Evolutionary conservation across 2,888 invertebrate species (phyloP), one percentile per base, ranked within the genome.

Genomic region (Caenorhabditis uteleia): DNA sequence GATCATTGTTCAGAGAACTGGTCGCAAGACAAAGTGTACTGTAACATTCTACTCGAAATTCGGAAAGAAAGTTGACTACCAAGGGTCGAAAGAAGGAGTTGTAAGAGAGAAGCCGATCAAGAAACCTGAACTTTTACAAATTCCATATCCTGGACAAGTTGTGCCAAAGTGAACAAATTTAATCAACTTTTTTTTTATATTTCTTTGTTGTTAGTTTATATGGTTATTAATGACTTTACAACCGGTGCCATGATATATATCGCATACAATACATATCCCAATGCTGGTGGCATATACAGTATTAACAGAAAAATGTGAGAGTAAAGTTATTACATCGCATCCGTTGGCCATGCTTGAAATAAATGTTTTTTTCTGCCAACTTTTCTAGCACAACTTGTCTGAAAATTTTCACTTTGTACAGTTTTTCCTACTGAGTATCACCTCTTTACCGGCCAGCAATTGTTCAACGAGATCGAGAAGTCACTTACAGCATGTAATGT

Each of bases 31-130:
- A 1, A 25, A 68, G 36, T 60, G 67, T 25, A 51, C 55, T 16
- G 79, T 82, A 3, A 81, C 78, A 1, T 81, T 81, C 61, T 74
- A 73, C 58, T 72, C 78, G 7, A 79, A 81, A 53, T 82, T 68
- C 59, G 81, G 81, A 12, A 44, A 66, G 33, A 78, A 74, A 50
- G 57, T 78, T 2, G 77, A 79, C 54, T 78, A 78, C 48, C 44
- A 59, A 1, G 70, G 67, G n/a, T 53, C 48, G 3, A 74, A 68
- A 48, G 48, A n/a, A n/a, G n/a, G n/a, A n/a, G n/a, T n/a, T n/a
- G n/a, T n/a, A n/a, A n/a, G n/a, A n/a, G n/a, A n/a, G n/a, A n/a
- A n/a, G n/a, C n/a, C n/a, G n/a, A n/a, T n/a, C n/a, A n/a, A n/a
- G n/a, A n/a, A n/a, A n/a, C n/a, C n/a, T n/a, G n/a, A n/a, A n/a